Evolutionary conservation across 37 sponge, comb jelly and placozoan genomes (phyloP).

Genomic region (Cladorhizidae sp.): DNA sequence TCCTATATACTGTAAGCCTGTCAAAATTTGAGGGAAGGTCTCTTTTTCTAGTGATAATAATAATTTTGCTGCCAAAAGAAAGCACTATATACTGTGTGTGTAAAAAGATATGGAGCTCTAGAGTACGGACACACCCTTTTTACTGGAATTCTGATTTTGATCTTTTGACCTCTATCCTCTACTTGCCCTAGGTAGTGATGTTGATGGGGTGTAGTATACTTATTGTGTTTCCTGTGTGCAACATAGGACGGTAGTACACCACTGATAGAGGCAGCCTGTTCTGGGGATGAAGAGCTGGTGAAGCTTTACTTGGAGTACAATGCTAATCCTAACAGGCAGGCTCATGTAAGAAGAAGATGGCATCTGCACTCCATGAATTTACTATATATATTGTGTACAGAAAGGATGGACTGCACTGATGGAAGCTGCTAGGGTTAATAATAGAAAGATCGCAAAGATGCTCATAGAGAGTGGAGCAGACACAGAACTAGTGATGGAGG

Average conservation of each 20-base stretch:
- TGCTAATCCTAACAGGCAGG: slow-evolving; percentile 12
- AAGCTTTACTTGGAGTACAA: slow-evolving; percentile 10
- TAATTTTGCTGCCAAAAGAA: too few species aligned
- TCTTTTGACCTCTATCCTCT: too few species aligned
- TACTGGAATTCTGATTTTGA: too few species aligned
- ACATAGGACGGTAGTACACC: slow-evolving; percentile 13
- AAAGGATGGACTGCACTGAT: slow-evolving; percentile 36
- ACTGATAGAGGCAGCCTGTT: neutral
- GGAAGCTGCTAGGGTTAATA: neutral
- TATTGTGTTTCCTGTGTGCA: too few species aligned
- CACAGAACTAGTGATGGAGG: neutral
- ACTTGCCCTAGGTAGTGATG: too few species aligned
- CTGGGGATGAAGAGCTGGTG: slow-evolving; percentile 4
- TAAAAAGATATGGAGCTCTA: too few species aligned
- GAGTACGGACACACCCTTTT: too few species aligned
- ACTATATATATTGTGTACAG: neutral
- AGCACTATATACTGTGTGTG: too few species aligned
- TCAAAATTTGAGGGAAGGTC: too few species aligned
- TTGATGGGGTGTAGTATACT: neutral
- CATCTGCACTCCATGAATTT: too few species aligned
- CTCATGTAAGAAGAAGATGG: slow-evolving; percentile 5
- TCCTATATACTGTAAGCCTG: too few species aligned
- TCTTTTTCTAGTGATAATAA: too few species aligned
- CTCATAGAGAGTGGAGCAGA: slow-evolving; percentile 13
- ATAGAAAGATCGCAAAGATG: neutral